Evolutionary conservation across 2,797 vertebrate species (phyloP), one percentile per base, ranked within the genome.

Genomic region (Limosa lapponica): DNA sequence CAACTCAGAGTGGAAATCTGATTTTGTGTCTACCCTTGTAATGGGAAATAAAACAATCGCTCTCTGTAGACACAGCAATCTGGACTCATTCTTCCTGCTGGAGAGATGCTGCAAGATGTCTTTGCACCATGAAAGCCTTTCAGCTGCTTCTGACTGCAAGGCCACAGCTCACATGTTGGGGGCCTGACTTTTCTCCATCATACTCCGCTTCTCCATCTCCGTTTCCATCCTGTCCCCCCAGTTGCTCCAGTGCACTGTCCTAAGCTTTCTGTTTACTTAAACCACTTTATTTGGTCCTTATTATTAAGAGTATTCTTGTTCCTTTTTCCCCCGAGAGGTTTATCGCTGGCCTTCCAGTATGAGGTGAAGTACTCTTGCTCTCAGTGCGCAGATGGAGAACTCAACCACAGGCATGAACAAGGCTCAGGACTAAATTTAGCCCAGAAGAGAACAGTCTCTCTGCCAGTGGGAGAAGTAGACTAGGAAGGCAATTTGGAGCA

Each of bases 31-130:
- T 92, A 58, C 54, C 13, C 24, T 85, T 85, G 88, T 78, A 94
- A 94, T 65, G 62, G 66, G 80, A 94, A 96, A 84, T 89, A 94
- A 90, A 92, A 81, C 79, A 92, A 89, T 87, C 16, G 16, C 48
- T 71, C 49, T 46, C 80, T 89, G 65, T 91, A 95, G 78, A 83
- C 92, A 89, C 39, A 78, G 90, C 70, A 86, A 91, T 94, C 75
- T 90, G 70, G 74, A 64, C 43, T 85, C 19, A 46, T 84, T 91
- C 54, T 64, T 86, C 84, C 62, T 79, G 13, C 64, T 59, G 55
- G 44, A 81, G n/a, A 91, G 44, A 87, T 62, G 69, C 93, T 88
- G 48, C 61, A 92, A 89, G 48, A 79, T 13, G 2, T 75, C 87
- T 94, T 82, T 67, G 69, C 52, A 58, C 19, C 44, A 66, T 34